A percentile compares a stretch with the other conserved stretches of the same genome.
phyloP scores from a whole-genome alignment of 2,888 invertebrate genomes.

The Margaritifera margaritifera region DNA sequence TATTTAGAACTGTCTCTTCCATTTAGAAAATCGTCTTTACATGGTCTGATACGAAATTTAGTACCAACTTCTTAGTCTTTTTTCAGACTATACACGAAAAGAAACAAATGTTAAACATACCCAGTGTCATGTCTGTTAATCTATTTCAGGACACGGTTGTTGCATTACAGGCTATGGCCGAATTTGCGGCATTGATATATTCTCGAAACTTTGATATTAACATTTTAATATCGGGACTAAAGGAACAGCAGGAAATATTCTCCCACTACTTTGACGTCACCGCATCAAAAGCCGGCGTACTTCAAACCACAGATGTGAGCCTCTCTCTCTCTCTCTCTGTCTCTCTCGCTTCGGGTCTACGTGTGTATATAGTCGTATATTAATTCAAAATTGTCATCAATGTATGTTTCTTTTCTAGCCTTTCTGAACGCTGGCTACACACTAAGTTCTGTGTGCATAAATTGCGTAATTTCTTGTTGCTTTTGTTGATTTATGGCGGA shows the following conservation, averaged over 20 bases:
- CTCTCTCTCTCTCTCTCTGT: background rate
- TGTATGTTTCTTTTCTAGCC: background rate
- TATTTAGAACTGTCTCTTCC: too few species aligned
- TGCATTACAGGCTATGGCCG: slow-evolving; percentile 69
- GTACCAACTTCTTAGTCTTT: too few species aligned
- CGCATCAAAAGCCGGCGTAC: slow-evolving; percentile 60
- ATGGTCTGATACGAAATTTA: too few species aligned
- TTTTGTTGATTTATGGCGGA: too few species aligned
- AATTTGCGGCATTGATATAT: slow-evolving; percentile 55
- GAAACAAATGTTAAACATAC: too few species aligned
- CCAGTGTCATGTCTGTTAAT: background rate
- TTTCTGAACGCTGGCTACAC: background rate
- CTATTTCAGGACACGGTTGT: slow-evolving; percentile 69
- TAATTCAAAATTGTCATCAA: too few species aligned
- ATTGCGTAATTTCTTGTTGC: too few species aligned
- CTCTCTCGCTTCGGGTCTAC: background rate
- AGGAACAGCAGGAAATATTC: slow-evolving; percentile 7
- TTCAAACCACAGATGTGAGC: slow-evolving; percentile 67
- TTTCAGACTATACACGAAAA: too few species aligned
- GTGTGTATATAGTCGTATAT: too few species aligned
- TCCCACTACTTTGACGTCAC: slow-evolving; percentile 42
- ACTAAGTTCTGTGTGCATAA: too few species aligned
- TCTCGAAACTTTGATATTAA: slow-evolving; percentile 37
- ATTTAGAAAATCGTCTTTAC: too few species aligned
- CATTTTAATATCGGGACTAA: slow-evolving; percentile 22